phyloP scores from a whole-genome alignment of 2,797 vertebrate genomes.

The Loriculus beryllinus region DNA sequence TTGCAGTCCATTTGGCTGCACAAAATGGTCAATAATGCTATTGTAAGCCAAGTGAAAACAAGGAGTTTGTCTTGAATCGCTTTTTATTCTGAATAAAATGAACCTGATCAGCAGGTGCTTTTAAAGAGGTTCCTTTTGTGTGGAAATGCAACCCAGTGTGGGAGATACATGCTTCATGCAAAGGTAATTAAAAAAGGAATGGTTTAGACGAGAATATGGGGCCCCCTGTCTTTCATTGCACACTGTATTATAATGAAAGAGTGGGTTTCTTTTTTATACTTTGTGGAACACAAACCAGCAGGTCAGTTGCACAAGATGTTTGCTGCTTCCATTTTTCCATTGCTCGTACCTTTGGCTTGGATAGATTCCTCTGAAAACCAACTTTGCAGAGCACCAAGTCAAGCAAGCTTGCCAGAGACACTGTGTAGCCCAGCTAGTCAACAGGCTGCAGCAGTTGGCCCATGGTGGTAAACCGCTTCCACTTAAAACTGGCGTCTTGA shows the following conservation, averaged over 20 bases:
- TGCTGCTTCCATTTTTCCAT: not conserved
- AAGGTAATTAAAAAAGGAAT: not conserved
- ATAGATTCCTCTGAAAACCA: not conserved
- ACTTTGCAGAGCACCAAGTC: rapidly evolving
- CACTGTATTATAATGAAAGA: not conserved
- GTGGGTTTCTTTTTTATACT: not conserved
- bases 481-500: not conserved
- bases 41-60: not conserved
- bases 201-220: not conserved
- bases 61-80: not conserved
- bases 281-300: not conserved
- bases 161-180: not conserved
- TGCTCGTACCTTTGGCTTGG: not conserved
- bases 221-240: not conserved
- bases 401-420: not conserved
- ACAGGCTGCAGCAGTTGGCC: not conserved
- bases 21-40: not conserved
- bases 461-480: not conserved
- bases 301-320: not conserved
- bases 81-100: not conserved
- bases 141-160: not conserved
- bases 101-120: not conserved
- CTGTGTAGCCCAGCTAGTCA: not conserved
- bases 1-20: not conserved
- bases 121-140: not conserved